These are phyloP conservation scores for Tupaia chinensis DNA, from an alignment of 2,113 vertebrate species.

Conservation along the genomic window DNA sequence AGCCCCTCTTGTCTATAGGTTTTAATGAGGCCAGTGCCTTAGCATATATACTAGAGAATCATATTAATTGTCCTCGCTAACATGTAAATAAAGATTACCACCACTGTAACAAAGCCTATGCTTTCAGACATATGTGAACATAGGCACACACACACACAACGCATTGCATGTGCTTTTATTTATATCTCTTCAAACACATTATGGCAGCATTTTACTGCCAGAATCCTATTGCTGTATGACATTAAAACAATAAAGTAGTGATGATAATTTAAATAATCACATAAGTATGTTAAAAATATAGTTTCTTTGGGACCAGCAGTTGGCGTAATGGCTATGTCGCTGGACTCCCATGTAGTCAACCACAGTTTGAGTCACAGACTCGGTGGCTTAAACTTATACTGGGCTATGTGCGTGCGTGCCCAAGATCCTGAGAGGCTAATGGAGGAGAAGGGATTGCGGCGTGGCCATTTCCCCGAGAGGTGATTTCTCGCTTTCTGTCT, in stretches of 20 bases:
- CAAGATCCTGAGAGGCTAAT: too few species aligned
- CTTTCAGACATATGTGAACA: neutral
- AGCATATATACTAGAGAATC: neutral
- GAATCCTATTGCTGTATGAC: neutral
- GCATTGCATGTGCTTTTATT: neutral
- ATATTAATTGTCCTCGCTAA: neutral
- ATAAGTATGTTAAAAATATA: neutral
- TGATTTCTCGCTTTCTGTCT: too few species aligned
- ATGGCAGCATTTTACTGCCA: neutral
- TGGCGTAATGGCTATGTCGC: too few species aligned
- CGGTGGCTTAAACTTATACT: too few species aligned
- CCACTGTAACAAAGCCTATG: neutral
- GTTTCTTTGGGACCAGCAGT: neutral
- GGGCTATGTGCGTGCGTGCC: too few species aligned
- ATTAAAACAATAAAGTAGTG: neutral
- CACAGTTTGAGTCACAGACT: too few species aligned
- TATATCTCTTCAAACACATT: neutral
- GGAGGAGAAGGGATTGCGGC: too few species aligned
- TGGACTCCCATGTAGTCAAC: too few species aligned
- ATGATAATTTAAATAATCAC: neutral
- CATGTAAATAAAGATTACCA: fast-evolving
- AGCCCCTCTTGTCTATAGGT: neutral
- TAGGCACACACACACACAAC: neutral
- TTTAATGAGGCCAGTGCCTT: neutral
- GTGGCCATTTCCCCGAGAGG: too few species aligned